Evolutionary conservation across 2,797 vertebrate species (phyloP), one percentile per base, ranked within the genome.

Genomic region (Bradypodion ventrale): DNA sequence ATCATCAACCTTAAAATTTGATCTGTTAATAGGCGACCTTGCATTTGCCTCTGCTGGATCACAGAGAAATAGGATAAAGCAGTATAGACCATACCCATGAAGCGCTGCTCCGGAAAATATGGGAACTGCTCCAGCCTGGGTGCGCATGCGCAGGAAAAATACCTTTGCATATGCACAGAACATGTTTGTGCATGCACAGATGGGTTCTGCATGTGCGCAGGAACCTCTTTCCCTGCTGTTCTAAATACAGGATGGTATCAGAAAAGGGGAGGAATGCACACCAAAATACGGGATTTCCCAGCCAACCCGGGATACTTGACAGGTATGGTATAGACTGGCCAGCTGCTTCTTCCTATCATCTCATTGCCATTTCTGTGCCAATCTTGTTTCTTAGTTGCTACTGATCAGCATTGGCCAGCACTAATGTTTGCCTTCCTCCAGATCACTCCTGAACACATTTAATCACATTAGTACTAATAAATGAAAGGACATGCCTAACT

Each of bases 381-480:
- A 37, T 4, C 32, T 46, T 84, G 72, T n/a, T 73, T 62, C 60
- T 63, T 19, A 52, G 46, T 44, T 65, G 42, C 59, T 78, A 68
- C 42, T 76, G 79, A 70, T 76, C 32, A 49, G 52, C 35, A 37
- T 4, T 19, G 32, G 12, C 56, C 74, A 68, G 78, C 72, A 81
- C 23, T 76, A 37, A 60, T 68, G 35, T 29, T 44, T n/a, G 5
- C 40, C 32, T 69, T 76, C 32, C 56, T 62, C 65, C 78, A 85
- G 73, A 49, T 76, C 65, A 40, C 65, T 49, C 42, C 23, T 70
- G 42, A 81, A 77, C 25, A 52, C 63, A 82, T 85, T 62, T 70
- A 81, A 81, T 77, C 73, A 77, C 35, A 32, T 25, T 68, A 40
- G 59, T 65, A 40, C 25, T 76, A 72, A 49, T 82, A 52, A 69